Evolutionary conservation across 1,140 invertebrate genomes (phyloP), one percentile per base, ranked within the genome.

Genomic region (Drosophila trapezifrons): DNA sequence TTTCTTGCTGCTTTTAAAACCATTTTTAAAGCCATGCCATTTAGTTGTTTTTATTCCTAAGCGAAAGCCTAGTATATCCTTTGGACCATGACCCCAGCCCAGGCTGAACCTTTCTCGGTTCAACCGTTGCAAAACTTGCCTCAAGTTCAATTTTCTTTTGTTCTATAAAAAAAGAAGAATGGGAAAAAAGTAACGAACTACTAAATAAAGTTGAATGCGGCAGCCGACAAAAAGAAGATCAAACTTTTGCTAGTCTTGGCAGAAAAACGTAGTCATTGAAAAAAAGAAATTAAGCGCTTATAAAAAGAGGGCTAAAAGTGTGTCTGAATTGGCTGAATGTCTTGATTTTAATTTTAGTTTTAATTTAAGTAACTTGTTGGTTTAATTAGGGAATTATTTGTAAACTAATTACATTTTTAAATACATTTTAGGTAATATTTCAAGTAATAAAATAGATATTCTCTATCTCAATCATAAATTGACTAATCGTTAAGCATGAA

Each of bases 91-190:
- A 45, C 67, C 51, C 29, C 38, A n/a, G 63, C 51, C 22, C 22
- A 13, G 49, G 47, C 18, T 27, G 12, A 45, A 49, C 49, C 49
- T 20, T 56, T 38, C 58, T 38, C 25, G 49, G 29, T n/a, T 25
- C 32, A 62, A 55, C 13, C 54, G 54, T 32, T 42, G 62, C 62
- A 63, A 78, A 80, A 79, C 51, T 76, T 57, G 60, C 56, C 49
- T 62, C 78, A 80, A 80, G 78, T 80, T 80, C 78, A 80, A 72
- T 76, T 76, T 80, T 80, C 49, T 62, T 80, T 80, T 80, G 73
- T 70, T 71, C 55, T 58, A 62, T 54, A 52, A 60, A 62, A 77
- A 63, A 54, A 8, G 29, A 32, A 4, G 9, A 32, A n/a, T n/a
- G n/a, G n/a, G 29, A 47, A 55, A 20, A 18, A 18, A 15, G 45